Base-by-base conservation (phyloP, 2,113 vertebrate genomes). In the Ochotona princeps region DNA sequence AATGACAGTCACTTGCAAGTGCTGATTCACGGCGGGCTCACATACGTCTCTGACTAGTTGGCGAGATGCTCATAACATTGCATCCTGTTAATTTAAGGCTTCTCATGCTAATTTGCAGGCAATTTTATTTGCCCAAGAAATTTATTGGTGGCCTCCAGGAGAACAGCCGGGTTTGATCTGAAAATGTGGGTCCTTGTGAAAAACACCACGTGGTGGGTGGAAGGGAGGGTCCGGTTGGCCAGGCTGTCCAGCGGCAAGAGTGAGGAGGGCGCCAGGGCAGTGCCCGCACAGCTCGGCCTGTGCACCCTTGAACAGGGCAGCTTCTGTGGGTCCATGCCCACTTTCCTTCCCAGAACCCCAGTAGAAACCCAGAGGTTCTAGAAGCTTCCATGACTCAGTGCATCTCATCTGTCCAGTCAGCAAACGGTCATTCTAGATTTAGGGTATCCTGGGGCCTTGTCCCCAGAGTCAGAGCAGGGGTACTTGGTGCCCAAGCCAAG, bases 41-140 rank as follows among this genome's bases (percentile, higher is more conserved):
- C 93, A 90, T 67, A 74, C 80, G 72, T 96, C 96, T 96, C 88
- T 92, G 95, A 95, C 89, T 96, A 44, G 86, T 95, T 97, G 96
- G 79, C 75, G 87, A 96, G 44, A 87, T 72, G 18, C 85, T 97
- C 96, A 61, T 96, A 96, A 97, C 97, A 96, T 88, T 94, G 92
- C 96, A 97, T 75, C 80, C 54, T 90, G 98, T 97, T 96, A 96
- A 97, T 97, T 97, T 96, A 97, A 96, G 97, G 73, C 61, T 97
- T 28, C 84, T 97, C 96, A 96, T 96, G 94, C 97, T 98, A 97
- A 96, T 97, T 97, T 96, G 93, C 79, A 93, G 90, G 96, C 89
- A 14, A 60, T 96, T 98, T 97, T 97, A 97, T 97, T 97, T 96
- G 20, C 90, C 85, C 57, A 91, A 89, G 96, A 96, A 87, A 78